A percentile compares a stretch with the other conserved stretches of the same genome.
Conservation (phyloP, 2,797 vertebrate species). For the Cynodonichthys magdalenae region DNA sequence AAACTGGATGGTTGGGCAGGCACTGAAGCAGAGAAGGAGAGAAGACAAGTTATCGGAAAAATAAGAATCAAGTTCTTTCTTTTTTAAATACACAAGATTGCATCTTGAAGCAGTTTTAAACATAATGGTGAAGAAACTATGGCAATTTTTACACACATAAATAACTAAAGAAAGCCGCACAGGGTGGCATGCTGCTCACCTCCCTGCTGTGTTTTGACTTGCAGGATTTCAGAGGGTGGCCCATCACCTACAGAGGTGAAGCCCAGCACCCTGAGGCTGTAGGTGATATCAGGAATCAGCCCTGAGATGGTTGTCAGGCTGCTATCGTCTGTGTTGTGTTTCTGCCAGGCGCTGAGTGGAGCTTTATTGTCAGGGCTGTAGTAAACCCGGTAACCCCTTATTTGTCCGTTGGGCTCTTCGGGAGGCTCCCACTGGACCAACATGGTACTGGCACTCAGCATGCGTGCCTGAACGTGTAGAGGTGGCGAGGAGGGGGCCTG, state of each 20-base stretch:
- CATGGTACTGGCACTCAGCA: slow-evolving; percentile 96
- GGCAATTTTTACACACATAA: slow-evolving; percentile 2
- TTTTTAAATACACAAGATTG: background rate
- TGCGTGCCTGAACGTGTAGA: slow-evolving; percentile 90
- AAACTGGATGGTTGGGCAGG: slow-evolving; percentile 94
- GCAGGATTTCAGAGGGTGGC: slow-evolving; percentile 91
- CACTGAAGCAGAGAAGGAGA: slow-evolving; percentile 70
- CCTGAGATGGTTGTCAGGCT: slow-evolving; percentile 92
- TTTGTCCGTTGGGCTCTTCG: slow-evolving; percentile 92
- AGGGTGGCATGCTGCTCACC: slow-evolving; percentile 77
- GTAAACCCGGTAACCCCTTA: slow-evolving; percentile 92
- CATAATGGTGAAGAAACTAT: background rate
- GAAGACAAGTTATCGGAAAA: slow-evolving; percentile 3
- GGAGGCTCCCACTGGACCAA: slow-evolving; percentile 94
- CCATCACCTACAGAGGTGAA: slow-evolving; percentile 94
- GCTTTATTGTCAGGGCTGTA: slow-evolving; percentile 87
- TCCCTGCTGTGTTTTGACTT: slow-evolving; percentile 95
- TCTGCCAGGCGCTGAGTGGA: slow-evolving; percentile 91
- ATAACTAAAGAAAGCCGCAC: slow-evolving; percentile 5
- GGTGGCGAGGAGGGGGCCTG: slow-evolving; percentile 94
- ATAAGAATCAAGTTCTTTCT: slow-evolving; percentile 2
- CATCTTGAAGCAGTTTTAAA: slow-evolving; percentile 4
- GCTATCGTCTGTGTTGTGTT: slow-evolving; percentile 93
- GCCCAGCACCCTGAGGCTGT: slow-evolving; percentile 92
- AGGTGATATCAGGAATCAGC: slow-evolving; percentile 92